Percentiles rank a stretch among this genome's conserved stretches.
These are phyloP conservation scores for Lasioglossum zephyrum DNA, from an alignment of 2,888 invertebrate genomes.

Conservation along the genomic window DNA sequence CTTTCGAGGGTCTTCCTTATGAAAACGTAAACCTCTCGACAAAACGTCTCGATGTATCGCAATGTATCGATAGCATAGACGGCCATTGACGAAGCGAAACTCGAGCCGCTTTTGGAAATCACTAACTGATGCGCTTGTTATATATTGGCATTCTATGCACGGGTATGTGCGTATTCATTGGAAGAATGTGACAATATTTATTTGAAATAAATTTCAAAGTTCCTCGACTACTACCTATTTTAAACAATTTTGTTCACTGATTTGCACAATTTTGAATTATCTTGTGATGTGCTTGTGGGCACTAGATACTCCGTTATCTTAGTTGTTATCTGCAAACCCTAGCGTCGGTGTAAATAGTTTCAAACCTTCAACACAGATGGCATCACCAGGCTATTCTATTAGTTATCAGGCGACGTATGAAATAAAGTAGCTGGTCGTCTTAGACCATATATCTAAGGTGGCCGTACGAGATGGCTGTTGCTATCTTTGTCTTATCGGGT, in stretches of 20 bases:
- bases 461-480: background rate
- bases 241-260: too few species aligned
- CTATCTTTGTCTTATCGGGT: background rate
- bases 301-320: too few species aligned
- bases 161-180: background rate
- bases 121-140: background rate
- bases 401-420: background rate
- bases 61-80: slow-evolving; percentile 43
- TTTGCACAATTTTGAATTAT: too few species aligned
- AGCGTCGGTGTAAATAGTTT: too few species aligned
- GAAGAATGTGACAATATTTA: background rate
- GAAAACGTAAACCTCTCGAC: slow-evolving; percentile 44
- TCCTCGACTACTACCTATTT: too few species aligned
- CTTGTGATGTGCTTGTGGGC: too few species aligned
- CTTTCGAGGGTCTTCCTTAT: slow-evolving; percentile 19
- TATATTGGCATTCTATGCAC: background rate
- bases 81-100: background rate
- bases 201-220: too few species aligned
- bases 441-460: too few species aligned
- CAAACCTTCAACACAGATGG: too few species aligned
- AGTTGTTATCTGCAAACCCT: too few species aligned
- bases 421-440: background rate
- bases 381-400: background rate
- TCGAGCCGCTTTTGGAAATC: background rate
- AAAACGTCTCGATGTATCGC: slow-evolving; percentile 42